Evolutionary conservation across 1,140 invertebrate genomes (phyloP), one percentile per base, ranked within the genome.

Genomic region (Leptinotarsa undecemlineata): DNA sequence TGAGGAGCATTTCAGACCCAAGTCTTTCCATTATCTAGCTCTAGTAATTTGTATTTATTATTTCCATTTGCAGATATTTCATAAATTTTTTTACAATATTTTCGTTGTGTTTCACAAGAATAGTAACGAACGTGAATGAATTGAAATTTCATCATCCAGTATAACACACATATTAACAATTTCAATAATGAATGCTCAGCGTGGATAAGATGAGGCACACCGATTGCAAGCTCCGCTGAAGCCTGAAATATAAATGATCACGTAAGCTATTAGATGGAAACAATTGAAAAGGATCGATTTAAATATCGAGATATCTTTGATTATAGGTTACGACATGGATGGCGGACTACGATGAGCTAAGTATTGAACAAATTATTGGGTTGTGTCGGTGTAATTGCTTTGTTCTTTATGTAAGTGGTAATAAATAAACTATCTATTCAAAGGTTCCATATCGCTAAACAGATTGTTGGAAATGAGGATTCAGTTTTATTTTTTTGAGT

Each of bases 111-210:
- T n/a, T n/a, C 51, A 57, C 51, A 57, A 57, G 13, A 57, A 57
- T 17, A 57, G 15, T 8, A 17, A 4, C 5, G 0, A 57, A 57
- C 14, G n/a, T 17, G 15, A 57, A 57, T 57, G 4, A 57, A 57
- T 17, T 57, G n/a, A 57, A 57, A 17, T 57, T 57, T 57, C 51
- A 14, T 57, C 51, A 57, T 57, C 51, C 51, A 71, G 79, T 76
- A 78, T 80, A 78, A 79, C 76, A 67, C 68, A 71, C 51, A 80
- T 79, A 80, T 80, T 80, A 74, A 81, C 76, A 64, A 64, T 26
- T 64, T 26, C 20, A 26, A 21, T 64, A 64, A 64, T 64, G 62
- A 26, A 64, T 64, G 23, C 20, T 64, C 23, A 64, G 62, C 17
- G 19, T 64, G 15, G 20, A 64, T 64, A 64, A 14, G 20, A 19